Base-by-base conservation (phyloP, 1,140 invertebrate species). In the Penaeus japonicus region DNA sequence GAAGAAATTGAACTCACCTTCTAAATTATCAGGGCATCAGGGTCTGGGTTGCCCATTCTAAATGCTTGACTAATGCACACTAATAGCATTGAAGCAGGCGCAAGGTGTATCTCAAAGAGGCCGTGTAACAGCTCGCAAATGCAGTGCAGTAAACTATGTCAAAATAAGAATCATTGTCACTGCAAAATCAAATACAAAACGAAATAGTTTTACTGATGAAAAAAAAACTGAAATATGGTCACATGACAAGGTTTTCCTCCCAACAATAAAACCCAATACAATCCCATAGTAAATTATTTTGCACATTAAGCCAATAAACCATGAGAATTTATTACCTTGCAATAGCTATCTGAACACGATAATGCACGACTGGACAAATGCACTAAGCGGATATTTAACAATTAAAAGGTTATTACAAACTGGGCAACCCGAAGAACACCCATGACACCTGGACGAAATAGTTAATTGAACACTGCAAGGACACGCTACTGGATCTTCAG, bases 381-480 rank as follows among this genome's bases (percentile, higher is more conserved):
- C 47, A 47, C 47, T 47, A 47, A 47, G 47, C 47, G 47, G 47
- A 47, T 47, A 47, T 47, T 47, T 47, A 47, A 47, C 47, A 47
- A 47, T 47, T 12, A 47, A 47, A 15, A 47, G 47, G 32, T 79
- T 79, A 79, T 73, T 73, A 47, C 83, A 30, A 78, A 79, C 22
- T 17, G 59, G 75, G 59, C 84, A 78, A 85, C 53, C 73, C 55
- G 53, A 24, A 35, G 12, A 79, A 59, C 15, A 73, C 73, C 73
- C 84, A 85, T 32, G 62, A 85, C 59, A 79, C 84, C 84, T 79
- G 73, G 54, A 78, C 65, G 84, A 85, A 85, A 85, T 85, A 79
- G 55, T 85, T 73, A n/a, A 85, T 47, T 85, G 53, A 85, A 85
- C 84, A 85, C 62, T 77, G 84, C 54, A 85, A 62, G 73, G 84